Conservation (phyloP, 92 coral and sea anemone genomes). For the Micromussa lordhowensis region DNA sequence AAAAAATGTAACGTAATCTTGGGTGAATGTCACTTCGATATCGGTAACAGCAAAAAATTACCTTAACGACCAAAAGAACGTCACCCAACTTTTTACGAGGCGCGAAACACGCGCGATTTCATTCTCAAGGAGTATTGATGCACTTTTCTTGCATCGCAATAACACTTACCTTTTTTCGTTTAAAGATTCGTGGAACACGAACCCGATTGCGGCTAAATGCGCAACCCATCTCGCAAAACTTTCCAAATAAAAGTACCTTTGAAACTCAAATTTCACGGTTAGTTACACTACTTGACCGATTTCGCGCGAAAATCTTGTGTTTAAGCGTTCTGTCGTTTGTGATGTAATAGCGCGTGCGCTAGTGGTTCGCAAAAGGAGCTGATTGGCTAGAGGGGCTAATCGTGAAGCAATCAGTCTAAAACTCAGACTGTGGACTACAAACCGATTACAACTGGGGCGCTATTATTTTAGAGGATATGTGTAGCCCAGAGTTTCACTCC, state of each 20-base stretch:
- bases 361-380: not conserved
- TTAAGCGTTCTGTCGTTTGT: not conserved
- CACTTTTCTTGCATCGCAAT: not conserved
- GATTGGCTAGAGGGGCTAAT: not conserved
- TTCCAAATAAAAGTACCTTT: not conserved
- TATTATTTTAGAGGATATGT: no score
- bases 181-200: not conserved
- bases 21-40: not conserved
- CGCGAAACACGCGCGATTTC: not conserved
- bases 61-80: not conserved
- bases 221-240: not conserved
- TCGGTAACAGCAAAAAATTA: not conserved
- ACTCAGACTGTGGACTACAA: no score
- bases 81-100: not conserved
- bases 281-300: no score
- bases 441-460: no score
- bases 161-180: not conserved
- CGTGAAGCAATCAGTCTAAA: no score
- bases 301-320: not conserved
- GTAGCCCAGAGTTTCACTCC: no score
- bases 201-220: not conserved
- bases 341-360: conserved; percentile 4
- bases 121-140: no score
- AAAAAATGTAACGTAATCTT: not conserved
- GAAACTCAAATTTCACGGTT: no score